phyloP scores from a whole-genome alignment of 92 coral and sea anemone species.

The Micromussa lordhowensis region DNA sequence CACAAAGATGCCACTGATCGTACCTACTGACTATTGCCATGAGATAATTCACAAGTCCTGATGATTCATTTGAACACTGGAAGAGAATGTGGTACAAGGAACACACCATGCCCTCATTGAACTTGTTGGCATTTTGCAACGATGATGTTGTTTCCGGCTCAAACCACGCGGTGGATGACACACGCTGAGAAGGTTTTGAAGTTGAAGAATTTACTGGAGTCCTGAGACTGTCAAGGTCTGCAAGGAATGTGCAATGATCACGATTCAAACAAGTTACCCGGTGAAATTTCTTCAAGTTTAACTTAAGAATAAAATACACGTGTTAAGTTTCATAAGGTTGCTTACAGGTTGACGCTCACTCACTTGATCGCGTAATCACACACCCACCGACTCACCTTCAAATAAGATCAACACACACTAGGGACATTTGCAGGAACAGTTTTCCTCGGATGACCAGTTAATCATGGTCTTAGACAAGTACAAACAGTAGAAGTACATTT shows the following conservation, averaged over 20 bases:
- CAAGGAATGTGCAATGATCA: neutral
- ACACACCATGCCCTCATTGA: conserved; percentile 74
- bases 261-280: neutral
- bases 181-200: conserved; percentile 7
- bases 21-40: conserved; percentile 96
- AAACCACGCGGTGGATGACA: conserved; percentile 55
- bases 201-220: conserved; percentile 7
- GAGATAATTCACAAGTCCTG: conserved; percentile 81
- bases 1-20: neutral
- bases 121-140: conserved; percentile 32
- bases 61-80: conserved; percentile 71
- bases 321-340: too few relatives aligned
- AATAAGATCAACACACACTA: too few relatives aligned
- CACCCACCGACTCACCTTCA: too few relatives aligned
- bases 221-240: conserved; percentile 63
- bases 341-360: too few relatives aligned
- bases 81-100: conserved; percentile 92
- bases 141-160: conserved; percentile 53
- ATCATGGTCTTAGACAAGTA: too few relatives aligned
- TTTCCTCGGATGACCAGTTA: too few relatives aligned
- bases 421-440: too few relatives aligned
- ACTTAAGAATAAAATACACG: too few relatives aligned
- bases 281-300: too few relatives aligned
- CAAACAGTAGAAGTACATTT: too few relatives aligned
- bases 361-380: too few relatives aligned